These are phyloP conservation scores for Toxotes jaculatrix DNA, from an alignment of 2,113 vertebrate genomes.

Conservation along the genomic window DNA sequence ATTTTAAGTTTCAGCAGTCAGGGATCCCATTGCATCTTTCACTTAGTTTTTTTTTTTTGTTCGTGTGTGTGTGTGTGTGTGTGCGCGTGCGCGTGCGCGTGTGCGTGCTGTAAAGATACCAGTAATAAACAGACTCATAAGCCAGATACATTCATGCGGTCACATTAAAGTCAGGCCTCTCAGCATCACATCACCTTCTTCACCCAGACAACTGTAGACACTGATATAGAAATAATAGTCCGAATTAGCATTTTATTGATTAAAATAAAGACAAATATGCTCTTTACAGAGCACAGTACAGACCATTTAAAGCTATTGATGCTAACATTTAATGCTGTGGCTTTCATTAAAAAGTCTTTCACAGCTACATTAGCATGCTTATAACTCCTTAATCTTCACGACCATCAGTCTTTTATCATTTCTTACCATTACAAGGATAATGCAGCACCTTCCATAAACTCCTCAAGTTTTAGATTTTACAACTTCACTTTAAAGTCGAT, in stretches of 20 bases:
- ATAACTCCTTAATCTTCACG: neutral
- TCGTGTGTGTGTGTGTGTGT: neutral
- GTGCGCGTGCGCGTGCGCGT: neutral
- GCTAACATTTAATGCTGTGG: neutral
- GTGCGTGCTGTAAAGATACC: neutral
- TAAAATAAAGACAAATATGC: slow-evolving; percentile 9
- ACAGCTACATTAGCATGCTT: neutral
- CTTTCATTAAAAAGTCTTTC: neutral
- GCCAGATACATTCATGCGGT: neutral
- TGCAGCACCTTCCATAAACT: neutral
- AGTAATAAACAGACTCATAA: neutral
- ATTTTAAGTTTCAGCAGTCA: slow-evolving; percentile 34
- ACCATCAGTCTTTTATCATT: neutral
- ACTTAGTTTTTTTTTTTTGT: neutral
- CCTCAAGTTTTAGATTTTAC: neutral
- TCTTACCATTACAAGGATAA: neutral
- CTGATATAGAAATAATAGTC: slow-evolving; percentile 23
- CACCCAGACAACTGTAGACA: neutral
- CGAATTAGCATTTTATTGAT: slow-evolving; percentile 32
- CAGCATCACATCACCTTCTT: slow-evolving; percentile 1
- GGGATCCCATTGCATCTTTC: neutral
- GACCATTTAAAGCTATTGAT: neutral
- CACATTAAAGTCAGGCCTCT: neutral
- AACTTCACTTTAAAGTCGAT: too few relatives aligned
- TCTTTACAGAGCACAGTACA: neutral